These are phyloP conservation scores for Phortica okadai DNA, from an alignment of 2,888 invertebrate species.

Conservation along the genomic window DNA sequence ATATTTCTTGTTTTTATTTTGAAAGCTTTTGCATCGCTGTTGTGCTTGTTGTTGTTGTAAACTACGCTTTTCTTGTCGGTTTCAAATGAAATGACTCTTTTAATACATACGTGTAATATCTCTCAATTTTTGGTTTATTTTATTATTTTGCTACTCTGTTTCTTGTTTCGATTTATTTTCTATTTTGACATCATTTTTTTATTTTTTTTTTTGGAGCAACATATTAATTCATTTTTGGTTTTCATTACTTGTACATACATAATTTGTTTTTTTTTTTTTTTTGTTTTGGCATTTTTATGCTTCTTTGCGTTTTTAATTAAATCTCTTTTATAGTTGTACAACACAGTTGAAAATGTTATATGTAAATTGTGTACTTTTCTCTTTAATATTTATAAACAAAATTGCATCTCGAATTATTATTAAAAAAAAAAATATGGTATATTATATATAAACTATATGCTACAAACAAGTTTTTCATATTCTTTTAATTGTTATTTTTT, in stretches of 20 bases:
- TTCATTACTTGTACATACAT: constrained; percentile 1
- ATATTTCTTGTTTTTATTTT: constrained; percentile 33
- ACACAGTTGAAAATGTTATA: constrained; percentile 64
- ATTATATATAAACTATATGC: constrained; percentile 27
- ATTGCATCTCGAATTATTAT: constrained; percentile 46
- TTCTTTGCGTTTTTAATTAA: constrained; percentile 35
- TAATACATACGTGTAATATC: constrained; percentile 16
- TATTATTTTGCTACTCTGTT: constrained; percentile 51
- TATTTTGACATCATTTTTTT: constrained; percentile 28
- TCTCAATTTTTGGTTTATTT: constrained; percentile 38
- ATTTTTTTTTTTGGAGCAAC: background rate
- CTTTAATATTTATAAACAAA: constrained; percentile 51
- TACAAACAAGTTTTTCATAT: constrained; percentile 11
- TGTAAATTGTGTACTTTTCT: constrained; percentile 63
- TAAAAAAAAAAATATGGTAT: constrained; percentile 56
- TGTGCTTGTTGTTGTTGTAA: constrained; percentile 1
- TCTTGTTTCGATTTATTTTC: constrained; percentile 33
- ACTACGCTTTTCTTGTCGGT: background rate
- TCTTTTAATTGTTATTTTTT: constrained; percentile 26
- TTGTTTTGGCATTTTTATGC: background rate
- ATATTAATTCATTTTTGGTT: constrained; percentile 51
- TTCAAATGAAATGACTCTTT: background rate
- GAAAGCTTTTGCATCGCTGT: constrained; percentile 31
- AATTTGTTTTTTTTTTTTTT: constrained; percentile 32
- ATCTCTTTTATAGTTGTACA: constrained; percentile 67